A percentile compares a stretch with the other conserved stretches of the same genome.
Evolutionary conservation across 2,113 vertebrate species (phyloP).

Genomic region (Aphelocoma coerulescens): DNA sequence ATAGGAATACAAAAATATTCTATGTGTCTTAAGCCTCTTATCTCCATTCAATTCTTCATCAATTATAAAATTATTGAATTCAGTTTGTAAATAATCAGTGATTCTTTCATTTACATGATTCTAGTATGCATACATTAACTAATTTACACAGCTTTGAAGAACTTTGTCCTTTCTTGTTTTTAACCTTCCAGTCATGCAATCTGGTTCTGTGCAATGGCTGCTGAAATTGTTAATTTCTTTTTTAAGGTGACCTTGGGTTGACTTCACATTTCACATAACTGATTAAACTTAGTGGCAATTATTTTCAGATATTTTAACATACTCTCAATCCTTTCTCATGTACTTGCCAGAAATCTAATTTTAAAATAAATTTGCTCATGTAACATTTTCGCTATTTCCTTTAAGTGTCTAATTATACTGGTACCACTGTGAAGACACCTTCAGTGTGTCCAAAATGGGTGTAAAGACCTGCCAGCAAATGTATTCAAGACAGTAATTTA

Average conservation of each 20-base stretch:
- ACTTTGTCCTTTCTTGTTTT: not conserved
- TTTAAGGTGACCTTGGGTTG: not conserved
- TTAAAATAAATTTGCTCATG: conserved; percentile 7
- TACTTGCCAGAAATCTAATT: conserved; percentile 22
- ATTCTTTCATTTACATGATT: not conserved
- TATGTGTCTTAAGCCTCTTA: not conserved
- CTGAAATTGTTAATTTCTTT: not conserved
- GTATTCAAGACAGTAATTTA: not conserved
- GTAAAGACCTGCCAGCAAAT: not conserved
- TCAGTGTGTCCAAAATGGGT: not conserved
- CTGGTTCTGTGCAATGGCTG: not conserved
- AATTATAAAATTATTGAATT: not conserved
- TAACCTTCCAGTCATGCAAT: not conserved
- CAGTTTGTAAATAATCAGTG: not conserved
- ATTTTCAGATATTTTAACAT: conserved; percentile 18
- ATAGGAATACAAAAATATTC: not conserved
- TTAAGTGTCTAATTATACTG: not conserved
- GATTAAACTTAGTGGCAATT: conserved; percentile 42
- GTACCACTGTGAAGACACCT: not conserved
- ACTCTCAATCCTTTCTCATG: not conserved
- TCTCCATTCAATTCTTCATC: not conserved
- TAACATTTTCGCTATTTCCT: not conserved
- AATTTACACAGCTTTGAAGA: not conserved
- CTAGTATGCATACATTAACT: not conserved
- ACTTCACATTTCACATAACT: conserved; percentile 21